These are phyloP conservation scores for Notothenia coriiceps DNA, from an alignment of 2,113 vertebrate genomes.

Conservation along the genomic window DNA sequence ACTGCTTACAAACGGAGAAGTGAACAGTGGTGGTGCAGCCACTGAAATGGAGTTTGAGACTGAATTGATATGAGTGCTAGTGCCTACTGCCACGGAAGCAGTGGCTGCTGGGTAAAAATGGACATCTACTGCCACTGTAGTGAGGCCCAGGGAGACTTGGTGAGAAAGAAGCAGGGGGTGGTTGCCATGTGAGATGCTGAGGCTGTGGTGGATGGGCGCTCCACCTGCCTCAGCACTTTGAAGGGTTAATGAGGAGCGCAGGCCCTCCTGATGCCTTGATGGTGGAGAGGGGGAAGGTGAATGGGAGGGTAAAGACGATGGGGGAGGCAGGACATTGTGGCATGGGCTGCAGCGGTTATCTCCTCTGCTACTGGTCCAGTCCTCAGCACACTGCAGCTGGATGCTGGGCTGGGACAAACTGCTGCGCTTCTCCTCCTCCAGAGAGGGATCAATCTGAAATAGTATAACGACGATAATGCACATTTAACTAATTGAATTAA, in stretches of 20 bases:
- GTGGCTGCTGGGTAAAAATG: conserved; percentile 77
- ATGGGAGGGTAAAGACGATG: conserved; percentile 58
- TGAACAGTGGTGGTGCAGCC: conserved; percentile 53
- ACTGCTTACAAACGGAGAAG: conserved; percentile 49
- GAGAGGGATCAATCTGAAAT: conserved; percentile 71
- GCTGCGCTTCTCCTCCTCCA: conserved; percentile 73
- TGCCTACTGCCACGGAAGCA: conserved; percentile 39
- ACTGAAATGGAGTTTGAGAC: conserved; percentile 38
- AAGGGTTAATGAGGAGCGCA: conserved; percentile 80
- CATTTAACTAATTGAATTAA: not conserved
- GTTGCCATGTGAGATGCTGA: conserved; percentile 78
- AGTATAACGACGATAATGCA: not conserved
- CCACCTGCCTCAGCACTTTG: conserved; percentile 66
- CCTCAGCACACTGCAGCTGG: conserved; percentile 77
- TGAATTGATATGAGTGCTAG: conserved; percentile 59
- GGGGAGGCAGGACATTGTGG: conserved; percentile 72
- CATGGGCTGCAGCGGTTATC: conserved; percentile 65
- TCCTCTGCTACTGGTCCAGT: conserved; percentile 72
- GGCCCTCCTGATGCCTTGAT: conserved; percentile 61
- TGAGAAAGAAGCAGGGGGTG: conserved; percentile 81
- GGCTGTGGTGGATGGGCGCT: conserved; percentile 79
- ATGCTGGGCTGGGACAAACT: conserved; percentile 73
- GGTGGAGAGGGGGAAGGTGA: conserved; percentile 58
- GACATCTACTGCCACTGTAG: conserved; percentile 83
- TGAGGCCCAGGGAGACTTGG: conserved; percentile 81